Percentiles rank a stretch among this genome's conserved stretches.
phyloP scores from a whole-genome alignment of 1,140 invertebrate genomes.

The fruit fly (Drosophila melanogaster) region DNA sequence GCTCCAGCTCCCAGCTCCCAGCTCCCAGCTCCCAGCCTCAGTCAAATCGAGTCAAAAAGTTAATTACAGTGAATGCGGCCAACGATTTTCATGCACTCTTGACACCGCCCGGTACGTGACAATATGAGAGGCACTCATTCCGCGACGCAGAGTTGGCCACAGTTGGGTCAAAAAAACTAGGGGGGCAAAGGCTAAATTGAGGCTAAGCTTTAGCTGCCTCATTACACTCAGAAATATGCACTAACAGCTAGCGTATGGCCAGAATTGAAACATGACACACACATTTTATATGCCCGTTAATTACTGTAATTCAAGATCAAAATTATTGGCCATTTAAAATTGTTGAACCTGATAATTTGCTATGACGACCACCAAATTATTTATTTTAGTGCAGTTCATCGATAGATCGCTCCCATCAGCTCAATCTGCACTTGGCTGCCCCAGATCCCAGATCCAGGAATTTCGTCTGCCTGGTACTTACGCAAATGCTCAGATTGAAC shows the following conservation, averaged over 20 bases:
- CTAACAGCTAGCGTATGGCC: not conserved
- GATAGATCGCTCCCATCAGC: slow-evolving; percentile 11
- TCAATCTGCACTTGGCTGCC: slow-evolving; percentile 28
- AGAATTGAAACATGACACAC: too few species aligned
- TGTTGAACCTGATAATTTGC: too few species aligned
- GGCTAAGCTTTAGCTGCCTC: slow-evolving; percentile 1
- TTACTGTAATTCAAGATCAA: too few species aligned
- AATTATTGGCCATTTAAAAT: too few species aligned
- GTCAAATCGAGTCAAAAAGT: slow-evolving; percentile 78
- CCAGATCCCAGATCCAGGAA: slow-evolving; percentile 35
- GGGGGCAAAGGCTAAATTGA: slow-evolving; percentile 31
- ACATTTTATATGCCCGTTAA: too few species aligned
- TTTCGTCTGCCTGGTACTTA: slow-evolving; percentile 43
- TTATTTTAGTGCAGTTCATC: slow-evolving; percentile 13
- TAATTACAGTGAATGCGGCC: slow-evolving; percentile 70
- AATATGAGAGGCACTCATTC: slow-evolving; percentile 47
- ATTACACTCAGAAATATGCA: slow-evolving; percentile 16
- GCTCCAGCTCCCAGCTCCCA: too few species aligned
- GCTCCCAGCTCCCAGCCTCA: slow-evolving; percentile 45
- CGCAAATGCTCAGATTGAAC: slow-evolving; percentile 56
- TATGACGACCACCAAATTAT: too few species aligned
- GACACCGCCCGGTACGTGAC: slow-evolving; percentile 72
- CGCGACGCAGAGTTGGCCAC: slow-evolving; percentile 3
- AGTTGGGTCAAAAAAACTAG: slow-evolving; percentile 11
- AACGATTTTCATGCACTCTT: slow-evolving; percentile 73